These are phyloP conservation scores for Dipus sagitta DNA, from an alignment of 2,797 vertebrate species.

Conservation along the genomic window DNA sequence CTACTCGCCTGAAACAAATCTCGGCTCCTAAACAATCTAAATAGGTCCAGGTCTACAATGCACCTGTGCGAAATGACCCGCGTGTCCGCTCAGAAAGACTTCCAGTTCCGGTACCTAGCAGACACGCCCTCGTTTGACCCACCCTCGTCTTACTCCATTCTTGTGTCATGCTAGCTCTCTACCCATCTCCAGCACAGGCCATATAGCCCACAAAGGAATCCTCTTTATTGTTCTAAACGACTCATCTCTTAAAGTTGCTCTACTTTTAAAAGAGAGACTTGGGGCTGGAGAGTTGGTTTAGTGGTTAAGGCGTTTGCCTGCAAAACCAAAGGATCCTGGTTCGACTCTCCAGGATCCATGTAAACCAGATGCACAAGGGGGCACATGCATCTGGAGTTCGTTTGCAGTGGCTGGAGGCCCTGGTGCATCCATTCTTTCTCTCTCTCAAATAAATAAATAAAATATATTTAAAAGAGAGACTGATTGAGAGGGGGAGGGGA, in stretches of 20 bases:
- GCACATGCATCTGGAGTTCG: no score
- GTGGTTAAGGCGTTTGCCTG: no score
- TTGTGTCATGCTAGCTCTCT: background rate
- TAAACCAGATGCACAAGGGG: no score
- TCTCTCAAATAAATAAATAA: no score
- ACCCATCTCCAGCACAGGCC: no score
- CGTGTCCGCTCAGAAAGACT: background rate
- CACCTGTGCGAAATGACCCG: background rate
- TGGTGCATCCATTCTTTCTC: no score
- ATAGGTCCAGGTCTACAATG: background rate
- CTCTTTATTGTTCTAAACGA: background rate
- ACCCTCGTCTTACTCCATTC: background rate
- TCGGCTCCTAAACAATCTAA: background rate
- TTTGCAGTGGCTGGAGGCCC: no score
- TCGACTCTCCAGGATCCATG: no score
- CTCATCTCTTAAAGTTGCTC: background rate
- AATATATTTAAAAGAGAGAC: no score
- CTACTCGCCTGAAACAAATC: background rate
- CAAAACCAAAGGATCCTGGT: no score
- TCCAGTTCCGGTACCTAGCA: background rate
- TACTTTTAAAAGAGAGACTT: background rate
- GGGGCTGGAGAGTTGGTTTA: no score
- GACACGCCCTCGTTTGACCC: background rate
- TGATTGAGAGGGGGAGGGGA: no score
- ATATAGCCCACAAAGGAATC: background rate